Conservation (phyloP, 1,140 invertebrate species). For the Lethocerus indicus region DNA sequence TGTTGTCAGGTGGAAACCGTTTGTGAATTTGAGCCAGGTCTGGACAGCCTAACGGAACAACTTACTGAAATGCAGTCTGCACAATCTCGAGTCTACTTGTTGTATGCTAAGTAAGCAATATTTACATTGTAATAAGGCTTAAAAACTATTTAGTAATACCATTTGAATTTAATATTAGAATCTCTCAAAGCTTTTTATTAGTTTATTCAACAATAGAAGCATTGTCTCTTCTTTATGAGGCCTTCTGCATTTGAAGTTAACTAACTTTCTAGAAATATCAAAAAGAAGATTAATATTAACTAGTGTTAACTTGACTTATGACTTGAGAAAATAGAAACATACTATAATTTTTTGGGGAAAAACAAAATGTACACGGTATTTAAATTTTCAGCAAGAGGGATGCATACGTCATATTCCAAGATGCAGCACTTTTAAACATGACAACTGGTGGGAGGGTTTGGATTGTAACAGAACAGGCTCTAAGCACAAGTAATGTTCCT, state of each 20-base stretch:
- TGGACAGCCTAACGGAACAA: constrained; percentile 62
- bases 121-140: too few species aligned
- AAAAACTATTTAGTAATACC: too few species aligned
- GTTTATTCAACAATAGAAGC: too few species aligned
- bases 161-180: too few species aligned
- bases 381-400: constrained; percentile 55
- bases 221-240: too few species aligned
- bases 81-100: constrained; percentile 77
- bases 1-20: constrained; percentile 58
- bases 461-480: constrained; percentile 89
- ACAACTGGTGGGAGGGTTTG: constrained; percentile 85
- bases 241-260: too few species aligned
- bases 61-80: constrained; percentile 63
- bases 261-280: too few species aligned
- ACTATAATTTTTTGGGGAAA: background rate
- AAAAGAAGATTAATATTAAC: too few species aligned
- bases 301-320: background rate
- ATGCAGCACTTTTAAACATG: constrained; percentile 75
- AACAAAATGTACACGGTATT: background rate
- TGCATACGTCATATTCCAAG: constrained; percentile 74
- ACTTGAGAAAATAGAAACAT: too few species aligned
- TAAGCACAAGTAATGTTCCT: constrained; percentile 69
- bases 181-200: too few species aligned
- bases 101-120: constrained; percentile 73
- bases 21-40: constrained; percentile 74